phyloP scores from a whole-genome alignment of 2,113 vertebrate species.

The Plestiodon gilberti region DNA sequence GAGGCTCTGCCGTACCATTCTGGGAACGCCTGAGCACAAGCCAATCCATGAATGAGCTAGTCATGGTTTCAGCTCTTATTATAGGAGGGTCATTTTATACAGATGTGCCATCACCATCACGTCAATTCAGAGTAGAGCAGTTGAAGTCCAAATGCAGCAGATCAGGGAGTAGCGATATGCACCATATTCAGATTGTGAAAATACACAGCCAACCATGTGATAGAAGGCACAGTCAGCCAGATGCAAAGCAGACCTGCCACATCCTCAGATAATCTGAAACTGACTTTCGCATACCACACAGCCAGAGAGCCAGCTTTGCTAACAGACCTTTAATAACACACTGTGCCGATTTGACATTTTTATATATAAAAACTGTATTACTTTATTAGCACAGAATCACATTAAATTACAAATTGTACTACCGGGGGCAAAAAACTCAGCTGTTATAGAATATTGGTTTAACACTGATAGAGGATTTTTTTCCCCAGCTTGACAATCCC shows the following conservation, averaged over 20 bases:
- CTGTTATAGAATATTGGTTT: slow-evolving; percentile 26
- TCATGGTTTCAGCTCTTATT: not conserved
- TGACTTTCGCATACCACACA: not conserved
- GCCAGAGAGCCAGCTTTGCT: not conserved
- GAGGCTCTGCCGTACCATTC: not conserved
- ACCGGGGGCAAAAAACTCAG: not conserved
- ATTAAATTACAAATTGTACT: slow-evolving; percentile 46
- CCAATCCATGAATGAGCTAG: not conserved
- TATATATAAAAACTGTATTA: slow-evolving; percentile 6
- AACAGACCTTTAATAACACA: not conserved
- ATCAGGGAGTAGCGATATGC: not conserved
- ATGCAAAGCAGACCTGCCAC: not conserved
- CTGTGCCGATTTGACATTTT: slow-evolving; percentile 32
- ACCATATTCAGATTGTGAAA: not conserved
- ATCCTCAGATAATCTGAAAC: not conserved
- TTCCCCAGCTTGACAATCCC: slow-evolving; percentile 12
- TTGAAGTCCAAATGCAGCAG: not conserved
- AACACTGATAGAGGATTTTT: slow-evolving; percentile 14
- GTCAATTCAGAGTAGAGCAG: not conserved
- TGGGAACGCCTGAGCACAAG: not conserved
- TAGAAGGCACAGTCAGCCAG: not conserved
- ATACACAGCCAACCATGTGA: not conserved
- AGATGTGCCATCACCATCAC: not conserved
- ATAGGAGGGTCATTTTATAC: too few species aligned
- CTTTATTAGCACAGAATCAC: slow-evolving; percentile 40